phyloP scores from a whole-genome alignment of 2,888 invertebrate genomes.

The Encarsia formosa region DNA sequence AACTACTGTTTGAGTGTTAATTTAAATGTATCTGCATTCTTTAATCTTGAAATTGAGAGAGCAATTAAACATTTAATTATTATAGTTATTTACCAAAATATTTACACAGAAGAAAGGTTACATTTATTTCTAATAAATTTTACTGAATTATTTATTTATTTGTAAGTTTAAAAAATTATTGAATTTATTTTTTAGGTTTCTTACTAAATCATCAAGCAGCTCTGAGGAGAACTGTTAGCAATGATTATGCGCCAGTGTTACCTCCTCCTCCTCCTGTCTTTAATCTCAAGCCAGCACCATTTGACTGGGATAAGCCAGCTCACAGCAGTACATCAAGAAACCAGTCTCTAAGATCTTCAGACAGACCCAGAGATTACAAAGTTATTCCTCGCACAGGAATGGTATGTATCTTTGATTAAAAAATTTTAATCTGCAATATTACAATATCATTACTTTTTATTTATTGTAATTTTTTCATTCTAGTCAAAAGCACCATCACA shows the following conservation, averaged over 20 bases:
- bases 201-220: constrained; percentile 37
- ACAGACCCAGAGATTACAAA: constrained; percentile 44
- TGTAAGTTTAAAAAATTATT: too few relatives aligned
- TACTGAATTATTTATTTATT: too few relatives aligned
- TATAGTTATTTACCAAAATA: too few relatives aligned
- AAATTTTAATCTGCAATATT: not conserved
- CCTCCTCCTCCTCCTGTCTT: constrained; percentile 49
- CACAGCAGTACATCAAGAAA: constrained; percentile 24
- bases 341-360: constrained; percentile 12
- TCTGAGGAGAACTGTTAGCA: constrained; percentile 46
- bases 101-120: too few relatives aligned
- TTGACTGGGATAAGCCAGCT: constrained; percentile 45
- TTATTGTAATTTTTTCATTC: constrained; percentile 6
- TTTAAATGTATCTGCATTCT: too few relatives aligned
- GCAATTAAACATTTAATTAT: too few relatives aligned
- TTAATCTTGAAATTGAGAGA: too few relatives aligned
- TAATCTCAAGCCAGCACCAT: constrained; percentile 41
- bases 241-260: constrained; percentile 46
- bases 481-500: constrained; percentile 35
- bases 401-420: constrained; percentile 28
- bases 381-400: constrained; percentile 38
- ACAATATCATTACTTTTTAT: not conserved
- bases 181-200: constrained; percentile 37
- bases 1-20: too few relatives aligned
- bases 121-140: too few relatives aligned